Evolutionary conservation across 2,888 invertebrate species (phyloP).

Genomic region (Ametastegia equiseti): DNA sequence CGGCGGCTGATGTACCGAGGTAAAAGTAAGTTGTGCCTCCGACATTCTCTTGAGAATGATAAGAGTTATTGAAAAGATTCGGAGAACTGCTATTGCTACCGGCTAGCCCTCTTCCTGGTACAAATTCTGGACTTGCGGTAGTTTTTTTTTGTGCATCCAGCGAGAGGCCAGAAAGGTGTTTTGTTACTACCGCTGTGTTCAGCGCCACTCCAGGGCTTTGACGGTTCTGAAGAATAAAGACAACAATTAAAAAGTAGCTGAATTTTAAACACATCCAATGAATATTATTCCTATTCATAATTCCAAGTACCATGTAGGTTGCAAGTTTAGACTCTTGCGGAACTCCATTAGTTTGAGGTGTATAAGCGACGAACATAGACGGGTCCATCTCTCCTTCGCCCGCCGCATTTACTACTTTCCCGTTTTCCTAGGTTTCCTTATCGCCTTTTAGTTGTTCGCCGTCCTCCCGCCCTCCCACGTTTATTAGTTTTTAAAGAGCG

Average conservation of each 20-base stretch:
- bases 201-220: conserved; percentile 68
- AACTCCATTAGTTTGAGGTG: conserved; percentile 84
- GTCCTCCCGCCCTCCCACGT: conserved; percentile 33
- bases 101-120: conserved; percentile 69
- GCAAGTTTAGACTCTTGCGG: conserved; percentile 92
- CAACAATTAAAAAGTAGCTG: conserved; percentile 45
- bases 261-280: not conserved
- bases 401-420: conserved; percentile 71
- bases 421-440: conserved; percentile 31
- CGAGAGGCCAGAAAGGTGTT: conserved; percentile 72
- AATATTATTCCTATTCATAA: not conserved
- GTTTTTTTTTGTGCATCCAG: conserved; percentile 72
- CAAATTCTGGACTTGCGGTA: conserved; percentile 70
- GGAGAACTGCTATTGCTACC: conserved; percentile 73
- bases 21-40: conserved; percentile 98
- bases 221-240: conserved; percentile 69
- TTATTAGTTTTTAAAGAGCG: not conserved
- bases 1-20: conserved; percentile 77
- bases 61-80: conserved; percentile 73
- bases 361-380: conserved; percentile 82
- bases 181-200: conserved; percentile 69
- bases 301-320: conserved; percentile 85
- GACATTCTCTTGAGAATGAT: conserved; percentile 87
- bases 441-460: conserved; percentile 48
- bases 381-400: conserved; percentile 82